Percentiles rank a stretch among this genome's conserved stretches.
These are phyloP conservation scores for Bombyx mori DNA, from an alignment of 1,140 invertebrate genomes.

Conservation along the genomic window ASM3026992v2 NC_085112.1:8735501-8736000, in stretches of 20 bases:
- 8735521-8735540: slow-evolving; percentile 21
- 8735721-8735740: slow-evolving; percentile 51
- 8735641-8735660: slow-evolving; percentile 64
- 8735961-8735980: no score
- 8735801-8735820: no score
- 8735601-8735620: slow-evolving; percentile 58
- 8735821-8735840: no score
- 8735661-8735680: slow-evolving; percentile 66
- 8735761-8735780: slow-evolving; percentile 29
- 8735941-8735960: no score
- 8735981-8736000: no score
- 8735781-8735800: slow-evolving; percentile 22
- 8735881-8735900: no score
- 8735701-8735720: slow-evolving; percentile 58
- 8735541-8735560: slow-evolving; percentile 34
- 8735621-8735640: slow-evolving; percentile 62
- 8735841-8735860: no score
- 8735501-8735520: no score
- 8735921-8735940: no score
- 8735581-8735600: slow-evolving; percentile 56
- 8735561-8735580: slow-evolving; percentile 35
- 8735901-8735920: no score
- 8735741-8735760: slow-evolving; percentile 34
- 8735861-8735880: no score
- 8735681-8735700: slow-evolving; percentile 62